phyloP scores from a whole-genome alignment of 2,888 invertebrate genomes.

The Drosophila seclusa region DNA sequence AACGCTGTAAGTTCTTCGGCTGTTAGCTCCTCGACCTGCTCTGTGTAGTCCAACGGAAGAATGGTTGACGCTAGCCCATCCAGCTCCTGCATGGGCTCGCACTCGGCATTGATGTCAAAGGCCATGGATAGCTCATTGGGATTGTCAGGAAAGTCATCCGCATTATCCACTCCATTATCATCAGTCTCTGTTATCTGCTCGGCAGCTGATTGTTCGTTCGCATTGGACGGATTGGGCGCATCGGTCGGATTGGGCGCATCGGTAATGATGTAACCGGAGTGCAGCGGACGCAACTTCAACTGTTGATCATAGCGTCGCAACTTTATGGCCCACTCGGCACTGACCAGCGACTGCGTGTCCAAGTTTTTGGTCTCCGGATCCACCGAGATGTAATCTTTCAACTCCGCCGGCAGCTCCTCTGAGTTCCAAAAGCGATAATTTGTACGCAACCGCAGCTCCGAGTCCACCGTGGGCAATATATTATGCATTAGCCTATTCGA shows the following conservation, averaged over 20 bases:
- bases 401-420: conserved; percentile 32
- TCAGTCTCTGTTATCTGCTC: conserved; percentile 80
- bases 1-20: conserved; percentile 82
- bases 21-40: conserved; percentile 85
- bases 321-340: conserved; percentile 65
- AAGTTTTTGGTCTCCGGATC: conserved; percentile 17
- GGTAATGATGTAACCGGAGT: conserved; percentile 82
- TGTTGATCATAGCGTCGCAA: conserved; percentile 63
- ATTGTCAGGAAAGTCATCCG: conserved; percentile 84
- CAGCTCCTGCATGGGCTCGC: conserved; percentile 87
- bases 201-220: conserved; percentile 51
- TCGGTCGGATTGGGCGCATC: conserved; percentile 82
- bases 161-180: conserved; percentile 82
- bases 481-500: conserved; percentile 88
- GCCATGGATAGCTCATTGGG: conserved; percentile 87
- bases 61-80: conserved; percentile 60
- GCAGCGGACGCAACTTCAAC: conserved; percentile 76
- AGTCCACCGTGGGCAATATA: conserved; percentile 86
- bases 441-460: conserved; percentile 81
- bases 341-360: conserved; percentile 42
- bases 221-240: conserved; percentile 74
- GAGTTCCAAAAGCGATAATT: conserved; percentile 81
- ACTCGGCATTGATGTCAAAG: conserved; percentile 88
- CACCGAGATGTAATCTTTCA: conserved; percentile 65
- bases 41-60: conserved; percentile 84